Evolutionary conservation across 1,140 invertebrate genomes (phyloP), one percentile per base, ranked within the genome.

Genomic region (Euura lappo): DNA sequence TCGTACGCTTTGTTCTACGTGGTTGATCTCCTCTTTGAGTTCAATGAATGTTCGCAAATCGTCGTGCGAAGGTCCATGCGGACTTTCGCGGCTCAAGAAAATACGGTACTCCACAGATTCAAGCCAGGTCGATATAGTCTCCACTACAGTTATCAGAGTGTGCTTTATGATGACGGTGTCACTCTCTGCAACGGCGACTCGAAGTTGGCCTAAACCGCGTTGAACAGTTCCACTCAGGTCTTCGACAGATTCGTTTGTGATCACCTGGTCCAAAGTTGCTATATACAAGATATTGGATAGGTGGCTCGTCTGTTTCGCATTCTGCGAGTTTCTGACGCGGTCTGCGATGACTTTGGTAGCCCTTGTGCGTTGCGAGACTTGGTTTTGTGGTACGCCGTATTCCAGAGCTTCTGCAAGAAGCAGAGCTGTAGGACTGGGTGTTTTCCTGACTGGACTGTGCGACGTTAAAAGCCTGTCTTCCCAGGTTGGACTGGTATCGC

Each of bases 41-140:
- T 87, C 81, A 65, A 83, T 76, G 46, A 90, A 87, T 44, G 73
- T 78, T 4, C 51, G 75, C 11, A 71, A 75, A 6, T 86, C 81
- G 2, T 82, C 72, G 71, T 78, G 73, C 42, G 77, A 77, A 4
- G 81, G 81, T 11, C 81, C 85, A 60, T 2, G 71, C 0, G 77
- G 78, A 65, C 64, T 75, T 78, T 92, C 90, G 66, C 89, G 87
- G 60, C 91, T 90, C 6, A 90, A 77, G 73, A 93, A 92, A 6
- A 95, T 92, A 79, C 92, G 91, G 76, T 94, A 95, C 83, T 95
- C 94, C 75, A 96, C 94, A 43, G 92, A 94, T 86, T 96, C 93
- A 51, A 96, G 81, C 93, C 94, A 95, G 42, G 91, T 92, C 0
- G 93, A 93, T 5, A 96, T 93, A 0, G 91, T 94, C 83, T 95